Evolutionary conservation across 2,113 vertebrate genomes (phyloP), one percentile per base, ranked within the genome.

Genomic region (Aplodontia rufa): DNA sequence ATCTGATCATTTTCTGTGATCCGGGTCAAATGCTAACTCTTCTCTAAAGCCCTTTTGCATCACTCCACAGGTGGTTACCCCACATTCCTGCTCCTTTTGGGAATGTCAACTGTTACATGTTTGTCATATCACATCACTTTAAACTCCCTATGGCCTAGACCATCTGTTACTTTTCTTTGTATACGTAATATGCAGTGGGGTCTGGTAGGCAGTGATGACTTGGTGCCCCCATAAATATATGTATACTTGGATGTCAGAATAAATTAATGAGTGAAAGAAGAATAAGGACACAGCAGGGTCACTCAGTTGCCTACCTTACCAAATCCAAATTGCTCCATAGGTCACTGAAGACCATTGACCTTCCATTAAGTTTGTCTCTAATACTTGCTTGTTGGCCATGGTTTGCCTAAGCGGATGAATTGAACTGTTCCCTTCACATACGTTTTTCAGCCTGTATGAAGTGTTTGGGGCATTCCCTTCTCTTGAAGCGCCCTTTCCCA

Each of bases 161-260:
- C 66, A 3, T 42, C 16, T 90, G 7, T 74, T 55, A 71, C 14
- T 91, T 26, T 71, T 91, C 24, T 66, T 66, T 68, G 5, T 28
- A 16, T 58, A 17, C 0, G 5, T 62, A 47, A 58, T 2, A 78
- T 26, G 16, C 10, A 66, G 1, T 22, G 71, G 1, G 62, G 24
- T 58, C 20, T 72, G 19, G 2, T 55, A 45, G 0, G 35, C 28
- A 66, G 16, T 64, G 71, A 58, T 20, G 5, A 45, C 12, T 78
- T 28, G 11, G 30, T 58, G 62, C 2, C 64, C 8, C 35, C 55
- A 69, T 75, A 35, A 90, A 66, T 45, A 6, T 37, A 64, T 37
- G 6, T 35, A 64, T 11, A 89, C 1, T 3, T 42, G 42, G 66
- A 45, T 40, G 14, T n/a, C 8, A 26, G 40, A 64, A 69, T 22